Conservation (phyloP, 2,797 vertebrate genomes). For the Crocodylus rhombifer region DNA sequence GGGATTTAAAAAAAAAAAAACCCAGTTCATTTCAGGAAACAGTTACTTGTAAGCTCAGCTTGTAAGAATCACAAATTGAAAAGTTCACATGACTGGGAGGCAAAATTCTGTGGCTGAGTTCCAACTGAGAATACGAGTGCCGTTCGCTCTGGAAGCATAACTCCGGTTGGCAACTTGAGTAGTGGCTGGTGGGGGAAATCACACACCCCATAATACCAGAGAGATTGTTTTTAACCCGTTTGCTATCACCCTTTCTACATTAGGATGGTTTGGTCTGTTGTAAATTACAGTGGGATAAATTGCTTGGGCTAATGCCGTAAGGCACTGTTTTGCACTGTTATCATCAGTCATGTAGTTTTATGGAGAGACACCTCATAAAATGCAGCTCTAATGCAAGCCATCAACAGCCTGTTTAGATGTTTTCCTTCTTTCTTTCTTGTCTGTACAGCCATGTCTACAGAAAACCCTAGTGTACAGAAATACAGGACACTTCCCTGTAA, state of each 20-base stretch:
- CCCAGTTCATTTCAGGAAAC: constrained; percentile 58
- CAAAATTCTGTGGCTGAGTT: constrained; percentile 40
- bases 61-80: constrained; percentile 59
- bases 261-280: background rate
- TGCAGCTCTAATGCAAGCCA: background rate
- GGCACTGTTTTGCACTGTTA: background rate
- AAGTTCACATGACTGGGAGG: constrained; percentile 61
- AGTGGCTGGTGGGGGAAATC: background rate
- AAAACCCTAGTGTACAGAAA: background rate
- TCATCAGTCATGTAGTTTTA: accelerated
- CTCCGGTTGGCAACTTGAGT: background rate
- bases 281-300: background rate
- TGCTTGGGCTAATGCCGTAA: background rate
- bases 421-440: background rate
- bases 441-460: background rate
- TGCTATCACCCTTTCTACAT: background rate
- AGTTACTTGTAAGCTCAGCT: constrained; percentile 55
- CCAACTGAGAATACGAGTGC: constrained; percentile 33
- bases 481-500: background rate
- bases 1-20: background rate
- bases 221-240: background rate
- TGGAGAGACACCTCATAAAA: accelerated
- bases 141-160: constrained; percentile 46
- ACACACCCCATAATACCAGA: background rate
- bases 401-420: accelerated